Evolutionary conservation across 2,888 invertebrate genomes (phyloP).

Genomic region (Hartigia nigra): DNA sequence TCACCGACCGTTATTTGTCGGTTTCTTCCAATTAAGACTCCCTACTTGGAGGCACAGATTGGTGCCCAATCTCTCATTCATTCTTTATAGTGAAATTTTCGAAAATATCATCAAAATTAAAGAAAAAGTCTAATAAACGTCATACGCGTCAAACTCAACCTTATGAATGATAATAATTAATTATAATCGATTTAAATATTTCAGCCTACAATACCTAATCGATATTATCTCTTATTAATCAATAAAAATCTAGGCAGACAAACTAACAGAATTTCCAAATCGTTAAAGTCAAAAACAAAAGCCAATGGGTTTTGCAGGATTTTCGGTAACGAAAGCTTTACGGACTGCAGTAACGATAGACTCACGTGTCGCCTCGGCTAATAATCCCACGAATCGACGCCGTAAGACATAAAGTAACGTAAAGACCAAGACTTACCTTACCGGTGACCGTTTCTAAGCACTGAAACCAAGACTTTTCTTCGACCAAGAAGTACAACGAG

Average conservation of each 20-base stretch:
- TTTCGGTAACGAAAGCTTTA: neutral
- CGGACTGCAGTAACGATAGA: conserved; percentile 1
- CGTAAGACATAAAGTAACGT: neutral
- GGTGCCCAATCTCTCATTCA: neutral
- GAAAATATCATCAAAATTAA: neutral
- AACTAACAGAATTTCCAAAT: neutral
- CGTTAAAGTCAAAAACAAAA: neutral
- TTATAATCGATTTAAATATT: neutral
- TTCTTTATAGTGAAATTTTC: neutral
- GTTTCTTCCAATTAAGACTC: conserved; percentile 55
- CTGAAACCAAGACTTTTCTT: neutral
- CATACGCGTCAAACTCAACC: too few species aligned
- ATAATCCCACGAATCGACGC: neutral
- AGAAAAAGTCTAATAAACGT: neutral
- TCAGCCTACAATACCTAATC: neutral
- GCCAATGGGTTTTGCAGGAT: neutral
- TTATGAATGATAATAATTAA: neutral
- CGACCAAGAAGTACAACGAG: neutral
- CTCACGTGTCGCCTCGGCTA: neutral
- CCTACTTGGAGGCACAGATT: neutral
- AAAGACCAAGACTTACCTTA: neutral
- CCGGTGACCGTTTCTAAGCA: neutral
- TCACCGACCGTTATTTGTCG: conserved; percentile 54
- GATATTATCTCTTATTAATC: neutral
- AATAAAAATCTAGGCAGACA: neutral